Conservation (phyloP, 2,888 invertebrate species). For the Synanthedon tipuliformis region DNA sequence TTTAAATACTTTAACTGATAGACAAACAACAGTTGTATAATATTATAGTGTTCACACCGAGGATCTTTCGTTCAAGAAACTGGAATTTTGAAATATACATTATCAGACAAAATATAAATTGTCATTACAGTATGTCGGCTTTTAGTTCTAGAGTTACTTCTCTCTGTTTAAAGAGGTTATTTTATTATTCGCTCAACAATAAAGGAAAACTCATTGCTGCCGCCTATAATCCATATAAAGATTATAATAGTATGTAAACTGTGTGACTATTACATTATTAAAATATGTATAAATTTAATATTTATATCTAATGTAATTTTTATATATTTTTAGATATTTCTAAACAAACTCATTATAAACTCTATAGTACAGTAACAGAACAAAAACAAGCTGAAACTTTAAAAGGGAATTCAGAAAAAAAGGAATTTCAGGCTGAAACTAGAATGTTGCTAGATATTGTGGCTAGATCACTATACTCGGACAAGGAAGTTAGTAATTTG, state of each 20-base stretch:
- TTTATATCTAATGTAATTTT: neutral
- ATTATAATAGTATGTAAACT: neutral
- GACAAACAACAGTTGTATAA: too few relatives aligned
- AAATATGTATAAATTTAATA: neutral
- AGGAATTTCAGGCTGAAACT: slow-evolving; percentile 97
- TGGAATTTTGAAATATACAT: too few relatives aligned
- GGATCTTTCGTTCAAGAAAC: too few relatives aligned
- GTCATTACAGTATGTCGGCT: slow-evolving; percentile 34
- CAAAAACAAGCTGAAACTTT: slow-evolving; percentile 43
- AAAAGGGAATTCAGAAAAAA: slow-evolving; percentile 75
- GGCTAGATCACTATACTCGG: slow-evolving; percentile 95
- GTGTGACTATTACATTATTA: neutral
- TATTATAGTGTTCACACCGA: too few relatives aligned
- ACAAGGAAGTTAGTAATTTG: slow-evolving; percentile 81
- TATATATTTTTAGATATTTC: slow-evolving; percentile 3
- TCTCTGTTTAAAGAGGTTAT: slow-evolving; percentile 31
- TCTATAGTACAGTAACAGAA: slow-evolving; percentile 34
- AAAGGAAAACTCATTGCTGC: slow-evolving; percentile 23
- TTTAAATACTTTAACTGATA: too few relatives aligned
- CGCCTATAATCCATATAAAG: slow-evolving; percentile 4
- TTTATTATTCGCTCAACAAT: slow-evolving; percentile 23
- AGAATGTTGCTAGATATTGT: slow-evolving; percentile 96
- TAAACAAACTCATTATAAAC: slow-evolving; percentile 9
- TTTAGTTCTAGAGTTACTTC: slow-evolving; percentile 32
- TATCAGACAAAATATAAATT: neutral